These are phyloP conservation scores for Hydropsyche betteni DNA, from an alignment of 2,888 invertebrate genomes.

Conservation along the genomic window DNA sequence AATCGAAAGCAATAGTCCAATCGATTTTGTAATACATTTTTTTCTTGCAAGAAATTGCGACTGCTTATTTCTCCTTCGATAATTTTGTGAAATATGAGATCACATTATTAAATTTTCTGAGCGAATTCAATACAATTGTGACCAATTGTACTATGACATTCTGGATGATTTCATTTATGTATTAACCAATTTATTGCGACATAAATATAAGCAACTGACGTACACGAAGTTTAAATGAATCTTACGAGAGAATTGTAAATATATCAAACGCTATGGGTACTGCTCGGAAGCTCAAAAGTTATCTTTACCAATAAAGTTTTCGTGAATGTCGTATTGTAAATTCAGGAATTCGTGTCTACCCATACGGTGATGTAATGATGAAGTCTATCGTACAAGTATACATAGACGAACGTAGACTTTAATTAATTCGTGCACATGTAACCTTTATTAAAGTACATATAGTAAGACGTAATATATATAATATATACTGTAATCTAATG, in stretches of 20 bases:
- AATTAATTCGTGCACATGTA: conserved; percentile 28
- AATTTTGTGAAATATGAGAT: too few relatives aligned
- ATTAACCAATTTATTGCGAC: too few relatives aligned
- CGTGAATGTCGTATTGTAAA: conserved; percentile 5
- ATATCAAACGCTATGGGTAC: too few relatives aligned
- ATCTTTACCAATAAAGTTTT: too few relatives aligned
- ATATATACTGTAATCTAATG: background rate
- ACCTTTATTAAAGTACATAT: conserved; percentile 6
- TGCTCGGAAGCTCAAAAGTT: too few relatives aligned
- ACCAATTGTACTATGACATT: too few relatives aligned
- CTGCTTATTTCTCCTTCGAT: background rate
- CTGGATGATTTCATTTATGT: too few relatives aligned
- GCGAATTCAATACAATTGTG: too few relatives aligned
- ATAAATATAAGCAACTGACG: too few relatives aligned
- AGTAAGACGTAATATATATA: background rate
- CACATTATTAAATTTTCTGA: too few relatives aligned
- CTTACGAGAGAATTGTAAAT: too few relatives aligned
- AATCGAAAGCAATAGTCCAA: conserved; percentile 2
- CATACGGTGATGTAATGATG: conserved; percentile 19
- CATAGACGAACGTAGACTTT: background rate
- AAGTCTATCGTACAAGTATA: background rate
- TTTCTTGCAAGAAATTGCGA: conserved; percentile 8
- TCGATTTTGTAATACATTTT: background rate
- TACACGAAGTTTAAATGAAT: too few relatives aligned
- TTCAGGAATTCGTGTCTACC: conserved; percentile 18